Conservation (phyloP, 2,113 vertebrate species). For the Anoplopoma fimbria region DNA sequence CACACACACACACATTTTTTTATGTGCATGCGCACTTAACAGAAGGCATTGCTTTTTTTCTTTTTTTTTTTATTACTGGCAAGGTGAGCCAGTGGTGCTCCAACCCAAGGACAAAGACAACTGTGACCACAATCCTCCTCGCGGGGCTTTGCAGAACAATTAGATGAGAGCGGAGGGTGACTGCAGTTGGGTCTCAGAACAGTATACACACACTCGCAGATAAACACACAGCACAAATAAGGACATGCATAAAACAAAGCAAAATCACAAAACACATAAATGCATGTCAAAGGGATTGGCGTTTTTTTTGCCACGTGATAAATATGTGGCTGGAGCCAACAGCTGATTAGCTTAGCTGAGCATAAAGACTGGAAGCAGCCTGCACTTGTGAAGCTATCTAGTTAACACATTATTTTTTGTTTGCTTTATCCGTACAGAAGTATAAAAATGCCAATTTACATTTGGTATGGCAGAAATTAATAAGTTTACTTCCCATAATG, state of each 20-base stretch:
- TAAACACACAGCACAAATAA: constrained; percentile 4
- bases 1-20: constrained; percentile 1
- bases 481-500: too few relatives aligned
- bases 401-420: not conserved
- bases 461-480: not conserved
- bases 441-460: not conserved
- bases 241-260: not conserved
- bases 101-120: constrained; percentile 85
- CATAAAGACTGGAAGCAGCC: not conserved
- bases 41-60: constrained; percentile 60
- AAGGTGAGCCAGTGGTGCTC: constrained; percentile 72
- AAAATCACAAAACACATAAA: not conserved
- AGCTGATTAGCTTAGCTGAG: not conserved
- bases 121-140: constrained; percentile 63
- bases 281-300: too few relatives aligned
- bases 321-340: not conserved
- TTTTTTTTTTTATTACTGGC: constrained; percentile 70
- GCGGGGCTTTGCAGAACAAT: constrained; percentile 76
- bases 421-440: not conserved
- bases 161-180: constrained; percentile 75
- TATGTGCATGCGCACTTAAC: constrained; percentile 43
- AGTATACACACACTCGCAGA: not conserved
- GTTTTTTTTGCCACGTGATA: not conserved
- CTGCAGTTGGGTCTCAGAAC: constrained; percentile 68
- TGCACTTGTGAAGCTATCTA: not conserved